Evolutionary conservation across 2,113 vertebrate species (phyloP).

Genomic region (Galemys pyrenaicus): DNA sequence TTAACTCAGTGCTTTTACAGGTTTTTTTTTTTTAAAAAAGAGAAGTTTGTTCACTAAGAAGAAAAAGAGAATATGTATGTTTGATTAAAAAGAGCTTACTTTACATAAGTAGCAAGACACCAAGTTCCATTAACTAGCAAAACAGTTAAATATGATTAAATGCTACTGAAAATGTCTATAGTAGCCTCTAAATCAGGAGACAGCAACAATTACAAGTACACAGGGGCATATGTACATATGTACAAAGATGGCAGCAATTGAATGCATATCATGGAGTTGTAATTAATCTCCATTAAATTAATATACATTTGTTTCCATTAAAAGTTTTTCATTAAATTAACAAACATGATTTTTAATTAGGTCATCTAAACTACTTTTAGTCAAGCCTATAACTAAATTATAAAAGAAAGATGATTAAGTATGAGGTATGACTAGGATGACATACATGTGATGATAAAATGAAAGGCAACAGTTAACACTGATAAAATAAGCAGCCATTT

Average conservation of each 20-base stretch:
- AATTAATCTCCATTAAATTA: background rate
- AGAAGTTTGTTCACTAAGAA: background rate
- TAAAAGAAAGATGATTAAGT: background rate
- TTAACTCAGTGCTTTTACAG: background rate
- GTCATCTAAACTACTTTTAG: constrained; percentile 12
- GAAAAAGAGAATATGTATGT: background rate
- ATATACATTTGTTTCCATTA: background rate
- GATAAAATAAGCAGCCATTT: background rate
- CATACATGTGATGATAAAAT: background rate
- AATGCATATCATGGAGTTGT: background rate
- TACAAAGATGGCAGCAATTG: background rate
- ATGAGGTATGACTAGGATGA: background rate
- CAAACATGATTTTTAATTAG: constrained; percentile 21
- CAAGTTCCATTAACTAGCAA: background rate
- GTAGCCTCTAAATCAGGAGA: background rate
- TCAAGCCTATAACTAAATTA: constrained; percentile 44
- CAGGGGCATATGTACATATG: background rate
- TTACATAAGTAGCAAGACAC: background rate
- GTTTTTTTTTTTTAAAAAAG: background rate
- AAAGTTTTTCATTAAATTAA: constrained; percentile 33
- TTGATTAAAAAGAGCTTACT: background rate
- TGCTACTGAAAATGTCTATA: background rate
- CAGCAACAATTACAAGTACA: background rate
- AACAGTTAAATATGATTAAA: constrained; percentile 15
- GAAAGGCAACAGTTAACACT: background rate